Conservation (phyloP, 2,113 vertebrate genomes). For the Phalacrocorax aristotelis region DNA sequence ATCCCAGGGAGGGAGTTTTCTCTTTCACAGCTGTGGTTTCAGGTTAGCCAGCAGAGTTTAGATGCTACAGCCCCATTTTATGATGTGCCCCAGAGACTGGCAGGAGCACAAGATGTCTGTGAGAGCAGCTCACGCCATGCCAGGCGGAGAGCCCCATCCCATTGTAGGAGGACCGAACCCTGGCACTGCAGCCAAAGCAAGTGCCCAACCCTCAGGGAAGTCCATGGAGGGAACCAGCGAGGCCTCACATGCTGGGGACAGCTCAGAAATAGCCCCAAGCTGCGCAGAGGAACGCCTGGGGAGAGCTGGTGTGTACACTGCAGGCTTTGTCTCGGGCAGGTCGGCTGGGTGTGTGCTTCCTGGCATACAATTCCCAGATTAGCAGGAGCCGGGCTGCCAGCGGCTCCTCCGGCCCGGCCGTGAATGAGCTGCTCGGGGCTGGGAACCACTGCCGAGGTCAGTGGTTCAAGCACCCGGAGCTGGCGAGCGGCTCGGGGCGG, state of each 20-base stretch:
- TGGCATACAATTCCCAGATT: conserved; percentile 72
- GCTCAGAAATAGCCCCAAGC: neutral
- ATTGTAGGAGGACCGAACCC: accelerated
- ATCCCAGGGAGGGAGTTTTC: neutral
- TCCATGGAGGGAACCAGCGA: neutral
- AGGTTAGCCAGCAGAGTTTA: neutral
- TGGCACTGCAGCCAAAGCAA: neutral
- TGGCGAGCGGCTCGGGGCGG: neutral
- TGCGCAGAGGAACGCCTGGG: neutral
- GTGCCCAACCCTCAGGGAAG: neutral
- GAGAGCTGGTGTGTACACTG: neutral
- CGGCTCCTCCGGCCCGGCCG: neutral
- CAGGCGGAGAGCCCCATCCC: neutral
- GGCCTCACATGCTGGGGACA: accelerated
- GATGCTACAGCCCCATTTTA: neutral
- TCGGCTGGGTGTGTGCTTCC: conserved; percentile 65
- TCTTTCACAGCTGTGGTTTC: neutral
- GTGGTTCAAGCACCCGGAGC: neutral
- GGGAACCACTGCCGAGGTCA: neutral
- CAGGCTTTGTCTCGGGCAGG: conserved; percentile 40
- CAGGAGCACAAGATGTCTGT: accelerated
- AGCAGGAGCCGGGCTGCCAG: conserved; percentile 39
- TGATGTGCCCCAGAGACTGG: neutral
- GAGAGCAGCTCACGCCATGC: neutral
- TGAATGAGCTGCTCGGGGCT: neutral